Base-by-base conservation (phyloP, 1,140 invertebrate genomes). In the Sarcophaga bullata region DNA sequence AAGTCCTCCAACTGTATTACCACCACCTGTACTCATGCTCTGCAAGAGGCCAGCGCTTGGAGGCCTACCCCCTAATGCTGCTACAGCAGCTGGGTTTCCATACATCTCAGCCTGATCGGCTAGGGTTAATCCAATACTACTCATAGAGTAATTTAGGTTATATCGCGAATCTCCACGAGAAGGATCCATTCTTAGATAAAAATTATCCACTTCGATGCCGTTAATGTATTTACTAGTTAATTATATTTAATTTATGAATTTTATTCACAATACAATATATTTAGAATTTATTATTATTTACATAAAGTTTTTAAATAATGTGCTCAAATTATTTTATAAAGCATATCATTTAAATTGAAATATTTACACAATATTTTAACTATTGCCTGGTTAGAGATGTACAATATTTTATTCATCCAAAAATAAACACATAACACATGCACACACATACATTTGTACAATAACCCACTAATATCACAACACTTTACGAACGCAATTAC, bases 131-230 rank as follows among this genome's bases (percentile, higher is more conserved):
- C 95, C 94, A 85, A 90, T 90, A 83, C 89, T 89, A 86, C 89
- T 89, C 94, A 96, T 95, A 90, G 93, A 94, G 91, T 96, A 96
- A 90, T 94, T 93, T 91, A 95, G 93, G 91, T 94, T 95, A 91
- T 95, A 96, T 90, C 95, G 94, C 94, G 94, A 94, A 93, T 96
- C 95, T 92, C 94, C 94, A 91, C 94, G 94, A 92, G 95, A 94
- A 90, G 93, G 93, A 92, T 95, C 94, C 94, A 95, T 95, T 91
- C 92, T 92, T 86, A 92, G 91, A 90, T 92, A 92, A 91, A 92
- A 93, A 91, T 92, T 92, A 91, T 92, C 92, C 92, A 93, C 92
- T 91, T 92, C 92, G 91, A 73, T 52, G 76, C 75, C 48, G 48
- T 78, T 78, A 15, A 7, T 46, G 73, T 72, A 72, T 25, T 17